Percentiles rank a stretch among this genome's conserved stretches.
Evolutionary conservation across 2,888 invertebrate species (phyloP).

Genomic region (Gandaritis pyraliata): DNA sequence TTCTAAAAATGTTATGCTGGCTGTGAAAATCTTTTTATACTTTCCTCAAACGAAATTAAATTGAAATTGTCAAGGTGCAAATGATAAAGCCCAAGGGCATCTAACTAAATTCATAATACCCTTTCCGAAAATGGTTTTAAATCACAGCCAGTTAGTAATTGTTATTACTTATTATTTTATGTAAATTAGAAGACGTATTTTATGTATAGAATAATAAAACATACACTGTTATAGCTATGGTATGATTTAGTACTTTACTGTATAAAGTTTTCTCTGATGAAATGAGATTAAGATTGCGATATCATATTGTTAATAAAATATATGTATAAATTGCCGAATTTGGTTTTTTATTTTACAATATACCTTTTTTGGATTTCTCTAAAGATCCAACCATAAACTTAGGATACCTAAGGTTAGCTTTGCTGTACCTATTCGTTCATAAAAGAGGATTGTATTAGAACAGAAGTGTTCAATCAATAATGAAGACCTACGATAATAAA

Average conservation of each 20-base stretch:
- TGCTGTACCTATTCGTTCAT: neutral
- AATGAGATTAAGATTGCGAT: slow-evolving; percentile 78
- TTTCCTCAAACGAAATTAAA: neutral
- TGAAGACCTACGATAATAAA: slow-evolving; percentile 28
- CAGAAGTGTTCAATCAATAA: slow-evolving; percentile 9
- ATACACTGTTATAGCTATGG: slow-evolving; percentile 52
- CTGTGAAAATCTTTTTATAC: slow-evolving; percentile 40
- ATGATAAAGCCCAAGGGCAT: slow-evolving; percentile 5
- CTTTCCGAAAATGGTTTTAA: neutral
- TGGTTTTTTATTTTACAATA: slow-evolving; percentile 53
- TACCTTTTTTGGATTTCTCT: neutral
- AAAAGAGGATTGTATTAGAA: neutral
- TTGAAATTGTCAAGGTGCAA: neutral
- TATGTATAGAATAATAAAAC: slow-evolving; percentile 59
- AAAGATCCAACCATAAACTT: neutral
- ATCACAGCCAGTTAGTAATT: slow-evolving; percentile 47
- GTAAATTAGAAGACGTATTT: slow-evolving; percentile 64
- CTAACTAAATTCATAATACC: slow-evolving; percentile 3
- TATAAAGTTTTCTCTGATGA: slow-evolving; percentile 73
- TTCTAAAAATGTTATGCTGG: slow-evolving; percentile 54
- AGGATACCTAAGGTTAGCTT: neutral
- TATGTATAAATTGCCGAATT: slow-evolving; percentile 79
- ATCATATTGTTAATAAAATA: slow-evolving; percentile 84
- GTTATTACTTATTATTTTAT: slow-evolving; percentile 57
- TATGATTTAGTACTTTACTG: slow-evolving; percentile 68